Evolutionary conservation across 2,113 vertebrate species (phyloP).

Genomic region (Lucifuga dentata): DNA sequence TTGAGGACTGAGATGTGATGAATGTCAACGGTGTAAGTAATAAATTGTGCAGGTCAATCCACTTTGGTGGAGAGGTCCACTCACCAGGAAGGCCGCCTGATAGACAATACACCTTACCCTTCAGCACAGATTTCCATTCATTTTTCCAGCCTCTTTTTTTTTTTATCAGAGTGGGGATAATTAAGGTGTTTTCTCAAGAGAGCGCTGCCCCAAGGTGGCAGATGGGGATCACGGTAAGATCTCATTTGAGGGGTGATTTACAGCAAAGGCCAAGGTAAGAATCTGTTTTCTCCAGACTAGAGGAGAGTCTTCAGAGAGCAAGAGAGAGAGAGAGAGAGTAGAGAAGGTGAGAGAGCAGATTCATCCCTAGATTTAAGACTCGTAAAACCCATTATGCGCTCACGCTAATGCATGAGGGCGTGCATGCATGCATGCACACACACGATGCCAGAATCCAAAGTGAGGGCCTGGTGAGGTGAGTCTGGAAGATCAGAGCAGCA

Average conservation of each 20-base stretch:
- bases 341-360: conserved; percentile 37
- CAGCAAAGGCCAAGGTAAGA: conserved; percentile 52
- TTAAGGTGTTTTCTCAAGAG: conserved; percentile 65
- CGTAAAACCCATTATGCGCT: conserved; percentile 41
- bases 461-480: conserved; percentile 22
- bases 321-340: neutral
- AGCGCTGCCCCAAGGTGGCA: conserved; percentile 46
- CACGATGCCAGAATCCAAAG: conserved; percentile 21
- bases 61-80: conserved; percentile 58
- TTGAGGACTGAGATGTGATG: conserved; percentile 57
- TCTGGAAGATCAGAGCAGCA: conserved; percentile 36
- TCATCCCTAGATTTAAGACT: conserved; percentile 29
- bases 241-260: conserved; percentile 59
- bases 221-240: conserved; percentile 48
- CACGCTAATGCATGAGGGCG: conserved; percentile 24
- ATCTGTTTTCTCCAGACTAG: conserved; percentile 49
- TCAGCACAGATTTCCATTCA: conserved; percentile 54
- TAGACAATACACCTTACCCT: conserved; percentile 49
- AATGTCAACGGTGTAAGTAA: conserved; percentile 58
- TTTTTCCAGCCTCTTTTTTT: conserved; percentile 16
- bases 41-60: conserved; percentile 75
- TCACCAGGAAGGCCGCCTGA: conserved; percentile 50
- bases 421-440: conserved; percentile 23
- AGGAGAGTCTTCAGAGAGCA: conserved; percentile 45
- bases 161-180: conserved; percentile 59